phyloP scores from a whole-genome alignment of 2,888 invertebrate species.

The Eulithis prunata region DNA sequence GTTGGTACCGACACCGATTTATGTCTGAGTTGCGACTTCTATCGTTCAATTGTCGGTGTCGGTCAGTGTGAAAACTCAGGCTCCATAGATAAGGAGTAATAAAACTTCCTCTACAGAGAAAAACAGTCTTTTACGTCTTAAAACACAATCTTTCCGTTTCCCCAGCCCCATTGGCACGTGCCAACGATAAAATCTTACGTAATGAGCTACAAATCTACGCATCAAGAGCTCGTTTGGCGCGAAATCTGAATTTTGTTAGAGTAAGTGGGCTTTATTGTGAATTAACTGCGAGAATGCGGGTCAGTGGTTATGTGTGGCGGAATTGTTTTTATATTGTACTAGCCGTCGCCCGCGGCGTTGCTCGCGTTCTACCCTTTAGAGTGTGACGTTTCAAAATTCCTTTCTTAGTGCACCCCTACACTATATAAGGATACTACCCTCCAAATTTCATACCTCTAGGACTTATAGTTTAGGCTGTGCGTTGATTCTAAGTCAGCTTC shows the following conservation, averaged over 20 bases:
- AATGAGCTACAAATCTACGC: conserved; percentile 39
- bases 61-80: no score
- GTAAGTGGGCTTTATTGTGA: conserved; percentile 28
- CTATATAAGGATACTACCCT: no score
- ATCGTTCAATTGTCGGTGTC: no score
- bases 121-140: conserved; percentile 14
- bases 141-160: conserved; percentile 23
- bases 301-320: conserved; percentile 4
- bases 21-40: no score
- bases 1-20: no score
- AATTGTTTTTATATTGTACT: conserved; percentile 6
- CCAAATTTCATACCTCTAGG: no score
- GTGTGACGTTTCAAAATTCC: no score
- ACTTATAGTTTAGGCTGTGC: no score
- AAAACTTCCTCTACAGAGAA: conserved; percentile 20
- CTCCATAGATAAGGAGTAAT: conserved; percentile 26
- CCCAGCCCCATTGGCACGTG: conserved; percentile 33
- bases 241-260: conserved; percentile 32
- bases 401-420: no score
- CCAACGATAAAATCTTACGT: conserved; percentile 32
- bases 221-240: conserved; percentile 31
- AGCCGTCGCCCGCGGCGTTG: no score
- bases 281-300: conserved; percentile 18
- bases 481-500: no score
- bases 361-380: no score